phyloP scores from a whole-genome alignment of 2,797 vertebrate species.

The Lophotriccus pileatus region DNA sequence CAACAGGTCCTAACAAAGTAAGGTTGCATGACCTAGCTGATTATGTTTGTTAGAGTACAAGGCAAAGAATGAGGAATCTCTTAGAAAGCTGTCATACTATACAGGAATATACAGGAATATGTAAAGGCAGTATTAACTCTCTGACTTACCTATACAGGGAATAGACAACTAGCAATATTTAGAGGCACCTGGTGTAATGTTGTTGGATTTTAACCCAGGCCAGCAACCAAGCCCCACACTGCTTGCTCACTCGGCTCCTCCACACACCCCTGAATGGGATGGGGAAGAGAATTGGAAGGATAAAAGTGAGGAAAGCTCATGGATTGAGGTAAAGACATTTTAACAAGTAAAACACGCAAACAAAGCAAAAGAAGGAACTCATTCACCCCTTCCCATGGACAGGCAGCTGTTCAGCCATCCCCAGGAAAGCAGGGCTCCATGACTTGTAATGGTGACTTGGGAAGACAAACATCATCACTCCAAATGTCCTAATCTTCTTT shows the following conservation, averaged over 20 bases:
- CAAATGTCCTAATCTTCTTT: rapidly evolving
- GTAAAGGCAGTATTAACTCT: not conserved
- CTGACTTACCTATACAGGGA: not conserved
- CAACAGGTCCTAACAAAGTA: not conserved
- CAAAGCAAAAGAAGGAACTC: not conserved
- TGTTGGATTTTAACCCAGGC: not conserved
- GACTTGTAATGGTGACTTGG: rapidly evolving
- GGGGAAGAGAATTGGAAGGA: rapidly evolving
- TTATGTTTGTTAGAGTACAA: not conserved
- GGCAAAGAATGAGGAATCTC: not conserved
- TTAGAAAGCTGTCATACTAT: not conserved
- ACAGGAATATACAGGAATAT: not conserved
- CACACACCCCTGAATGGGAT: rapidly evolving
- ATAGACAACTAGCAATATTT: not conserved
- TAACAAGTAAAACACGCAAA: not conserved
- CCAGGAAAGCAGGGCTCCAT: not conserved
- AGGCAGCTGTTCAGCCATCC: not conserved
- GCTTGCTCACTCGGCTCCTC: rapidly evolving
- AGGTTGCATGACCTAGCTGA: not conserved
- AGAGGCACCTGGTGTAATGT: not conserved
- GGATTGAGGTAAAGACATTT: not conserved
- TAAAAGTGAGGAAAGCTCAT: not conserved
- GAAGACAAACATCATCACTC: not conserved
- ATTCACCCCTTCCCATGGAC: rapidly evolving
- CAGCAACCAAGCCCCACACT: rapidly evolving